phyloP scores from a whole-genome alignment of 2,797 vertebrate genomes.

The Alcedo quadribrachys region DNA sequence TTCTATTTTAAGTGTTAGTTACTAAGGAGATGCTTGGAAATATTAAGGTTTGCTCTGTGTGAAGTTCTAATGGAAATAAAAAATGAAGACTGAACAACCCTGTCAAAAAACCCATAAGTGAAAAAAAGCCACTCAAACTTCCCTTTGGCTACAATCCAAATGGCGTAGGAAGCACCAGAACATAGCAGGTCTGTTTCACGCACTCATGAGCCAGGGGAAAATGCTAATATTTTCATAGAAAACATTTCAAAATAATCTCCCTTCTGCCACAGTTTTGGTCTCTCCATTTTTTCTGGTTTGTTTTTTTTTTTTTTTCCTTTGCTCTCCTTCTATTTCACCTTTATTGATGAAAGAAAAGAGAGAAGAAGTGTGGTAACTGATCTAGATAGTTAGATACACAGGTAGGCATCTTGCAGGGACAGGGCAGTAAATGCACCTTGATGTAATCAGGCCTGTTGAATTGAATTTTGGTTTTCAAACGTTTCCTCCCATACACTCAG shows the following conservation, averaged over 20 bases:
- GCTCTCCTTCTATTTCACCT: not conserved
- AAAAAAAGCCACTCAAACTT: not conserved
- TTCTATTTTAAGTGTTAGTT: slow-evolving; percentile 24
- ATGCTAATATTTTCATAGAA: slow-evolving; percentile 40
- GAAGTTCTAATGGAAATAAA: slow-evolving; percentile 1
- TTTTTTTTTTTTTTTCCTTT: not conserved
- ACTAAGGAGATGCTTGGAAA: slow-evolving; percentile 13
- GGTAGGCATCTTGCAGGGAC: not conserved
- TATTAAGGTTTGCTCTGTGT: not conserved
- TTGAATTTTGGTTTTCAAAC: not conserved
- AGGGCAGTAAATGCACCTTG: not conserved
- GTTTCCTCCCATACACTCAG: not conserved
- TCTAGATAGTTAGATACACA: not conserved
- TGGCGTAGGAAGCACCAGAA: slow-evolving; percentile 10
- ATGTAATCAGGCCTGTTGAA: not conserved
- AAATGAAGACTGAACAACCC: not conserved
- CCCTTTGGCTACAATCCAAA: not conserved
- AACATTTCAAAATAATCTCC: slow-evolving; percentile 25
- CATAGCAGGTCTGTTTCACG: not conserved
- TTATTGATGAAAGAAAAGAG: not conserved
- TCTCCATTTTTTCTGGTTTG: not conserved
- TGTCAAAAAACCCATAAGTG: not conserved
- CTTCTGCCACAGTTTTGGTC: not conserved
- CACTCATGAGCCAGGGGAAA: not conserved
- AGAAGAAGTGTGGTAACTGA: not conserved